These are phyloP conservation scores for Dendronephthya gigantea DNA, from an alignment of 64 coral and sea anemone genomes.

Conservation along the genomic window DNA sequence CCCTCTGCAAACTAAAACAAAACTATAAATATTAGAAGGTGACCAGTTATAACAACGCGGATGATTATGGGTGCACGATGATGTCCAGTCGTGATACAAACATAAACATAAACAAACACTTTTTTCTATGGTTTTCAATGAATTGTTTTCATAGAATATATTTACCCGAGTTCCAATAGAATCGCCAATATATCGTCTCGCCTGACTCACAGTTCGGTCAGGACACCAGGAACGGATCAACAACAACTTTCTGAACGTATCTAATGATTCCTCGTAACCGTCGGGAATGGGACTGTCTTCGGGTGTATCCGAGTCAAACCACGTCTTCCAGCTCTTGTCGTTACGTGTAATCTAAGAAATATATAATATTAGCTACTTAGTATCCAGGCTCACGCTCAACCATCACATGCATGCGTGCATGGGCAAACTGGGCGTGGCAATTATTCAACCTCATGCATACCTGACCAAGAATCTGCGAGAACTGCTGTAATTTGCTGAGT, in stretches of 20 bases:
- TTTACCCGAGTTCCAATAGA: conserved; percentile 75
- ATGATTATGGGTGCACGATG: too few relatives aligned
- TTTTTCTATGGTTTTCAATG: too few relatives aligned
- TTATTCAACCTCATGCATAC: too few relatives aligned
- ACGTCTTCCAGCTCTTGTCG: conserved; percentile 86
- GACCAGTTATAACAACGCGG: too few relatives aligned
- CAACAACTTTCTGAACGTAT: conserved; percentile 79
- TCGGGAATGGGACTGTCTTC: conserved; percentile 83
- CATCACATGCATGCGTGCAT: too few relatives aligned
- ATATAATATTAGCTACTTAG: too few relatives aligned
- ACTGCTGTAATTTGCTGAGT: conserved; percentile 77
- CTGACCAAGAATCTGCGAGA: conserved; percentile 92
- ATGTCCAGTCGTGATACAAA: too few relatives aligned
- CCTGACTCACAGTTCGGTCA: conserved; percentile 87
- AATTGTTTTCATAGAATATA: too few relatives aligned
- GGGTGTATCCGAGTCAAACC: conserved; percentile 88
- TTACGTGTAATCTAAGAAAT: conserved; percentile 40
- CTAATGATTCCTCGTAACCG: conserved; percentile 82
- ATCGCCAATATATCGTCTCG: conserved; percentile 81
- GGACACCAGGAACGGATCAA: conserved; percentile 92
- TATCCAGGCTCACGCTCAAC: too few relatives aligned
- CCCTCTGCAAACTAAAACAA: conserved; percentile 68
- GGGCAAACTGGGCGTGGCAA: too few relatives aligned
- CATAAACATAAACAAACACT: too few relatives aligned
- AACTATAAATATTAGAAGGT: background rate